Conservation (phyloP, 92 coral and sea anemone species). For the Bergia sp. region DNA sequence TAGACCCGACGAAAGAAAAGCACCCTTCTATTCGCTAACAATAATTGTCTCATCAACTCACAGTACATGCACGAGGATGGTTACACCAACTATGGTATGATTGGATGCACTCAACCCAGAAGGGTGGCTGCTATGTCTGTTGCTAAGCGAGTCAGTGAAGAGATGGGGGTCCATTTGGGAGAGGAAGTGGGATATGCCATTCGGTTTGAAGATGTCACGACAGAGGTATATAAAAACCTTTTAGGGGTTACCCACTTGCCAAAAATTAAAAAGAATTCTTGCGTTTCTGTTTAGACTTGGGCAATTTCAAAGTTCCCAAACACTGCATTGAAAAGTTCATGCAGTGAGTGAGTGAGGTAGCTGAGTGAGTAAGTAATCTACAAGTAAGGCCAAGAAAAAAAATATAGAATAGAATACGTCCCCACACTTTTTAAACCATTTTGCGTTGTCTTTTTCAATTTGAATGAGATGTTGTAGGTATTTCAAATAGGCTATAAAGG, state of each 20-base stretch:
- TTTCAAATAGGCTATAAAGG: too few species aligned
- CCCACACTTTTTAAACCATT: too few species aligned
- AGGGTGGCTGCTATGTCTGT: conserved; percentile 99
- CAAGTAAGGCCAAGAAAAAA: too few species aligned
- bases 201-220: conserved; percentile 97
- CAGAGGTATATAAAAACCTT: conserved; percentile 62
- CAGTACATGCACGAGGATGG: conserved; percentile 99
- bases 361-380: too few species aligned
- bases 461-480: too few species aligned
- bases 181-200: conserved; percentile 99
- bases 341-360: too few species aligned
- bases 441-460: too few species aligned
- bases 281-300: too few species aligned
- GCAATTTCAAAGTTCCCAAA: neutral
- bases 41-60: neutral
- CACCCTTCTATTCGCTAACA: neutral
- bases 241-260: neutral
- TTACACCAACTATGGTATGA: conserved; percentile 97
- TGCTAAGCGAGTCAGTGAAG: conserved; percentile 99
- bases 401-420: too few species aligned
- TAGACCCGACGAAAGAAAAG: too few species aligned
- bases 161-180: conserved; percentile 80
- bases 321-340: neutral
- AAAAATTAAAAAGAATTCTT: neutral
- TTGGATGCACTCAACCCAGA: conserved; percentile 98